A percentile compares a stretch with the other conserved stretches of the same genome.
phyloP scores from a whole-genome alignment of 2,797 vertebrate species.

The Amblyraja radiata region DNA sequence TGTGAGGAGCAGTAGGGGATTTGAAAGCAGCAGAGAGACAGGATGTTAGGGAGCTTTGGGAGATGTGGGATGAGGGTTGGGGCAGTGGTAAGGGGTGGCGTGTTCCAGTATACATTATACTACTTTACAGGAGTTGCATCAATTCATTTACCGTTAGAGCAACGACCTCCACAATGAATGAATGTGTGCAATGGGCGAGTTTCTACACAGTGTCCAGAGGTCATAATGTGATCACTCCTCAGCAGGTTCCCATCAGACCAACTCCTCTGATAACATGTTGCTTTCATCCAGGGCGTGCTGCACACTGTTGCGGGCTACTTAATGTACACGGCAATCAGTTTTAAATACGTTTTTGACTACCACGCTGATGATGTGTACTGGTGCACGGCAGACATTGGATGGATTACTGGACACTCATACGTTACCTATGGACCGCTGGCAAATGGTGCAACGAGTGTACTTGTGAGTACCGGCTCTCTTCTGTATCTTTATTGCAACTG shows the following conservation, averaged over 20 bases:
- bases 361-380: slow-evolving; percentile 65
- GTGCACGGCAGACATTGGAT: slow-evolving; percentile 72
- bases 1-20: background rate
- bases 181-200: no score
- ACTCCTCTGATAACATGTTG: background rate
- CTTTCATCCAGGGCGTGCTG: slow-evolving; percentile 58
- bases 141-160: background rate
- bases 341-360: slow-evolving; percentile 67
- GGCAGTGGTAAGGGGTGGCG: background rate
- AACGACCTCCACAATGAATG: background rate
- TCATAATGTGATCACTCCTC: background rate
- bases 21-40: background rate
- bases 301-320: slow-evolving; percentile 66
- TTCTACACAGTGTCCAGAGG: background rate
- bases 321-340: slow-evolving; percentile 65
- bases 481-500: background rate
- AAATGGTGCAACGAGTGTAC: slow-evolving; percentile 62
- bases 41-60: background rate
- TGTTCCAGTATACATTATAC: background rate
- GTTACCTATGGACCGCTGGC: slow-evolving; percentile 67
- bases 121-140: background rate
- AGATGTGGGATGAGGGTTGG: background rate
- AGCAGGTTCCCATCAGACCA: background rate
- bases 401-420: slow-evolving; percentile 74
- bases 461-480: slow-evolving; percentile 48